A percentile compares a stretch with the other conserved stretches of the same genome.
These are phyloP conservation scores for Bilobella aurantiaca DNA, from an alignment of 1,140 invertebrate genomes.

Conservation along the genomic window DNA sequence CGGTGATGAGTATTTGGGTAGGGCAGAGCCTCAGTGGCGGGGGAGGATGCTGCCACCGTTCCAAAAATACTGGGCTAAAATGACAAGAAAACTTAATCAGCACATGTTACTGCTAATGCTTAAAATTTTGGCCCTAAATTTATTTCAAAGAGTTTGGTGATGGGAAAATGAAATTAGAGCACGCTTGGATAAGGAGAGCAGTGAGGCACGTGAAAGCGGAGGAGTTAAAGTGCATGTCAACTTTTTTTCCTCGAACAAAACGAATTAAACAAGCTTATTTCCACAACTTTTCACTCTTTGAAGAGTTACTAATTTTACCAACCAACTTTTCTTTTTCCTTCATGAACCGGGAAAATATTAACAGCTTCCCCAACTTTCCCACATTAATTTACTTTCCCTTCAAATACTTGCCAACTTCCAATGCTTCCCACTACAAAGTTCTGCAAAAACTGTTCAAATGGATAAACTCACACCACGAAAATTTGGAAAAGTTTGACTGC, in stretches of 20 bases:
- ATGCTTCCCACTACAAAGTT: no score
- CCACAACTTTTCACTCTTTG: no score
- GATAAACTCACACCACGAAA: neutral
- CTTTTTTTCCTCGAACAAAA: neutral
- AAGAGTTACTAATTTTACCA: no score
- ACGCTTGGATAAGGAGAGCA: neutral
- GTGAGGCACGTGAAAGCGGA: neutral
- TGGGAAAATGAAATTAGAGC: neutral
- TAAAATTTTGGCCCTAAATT: neutral
- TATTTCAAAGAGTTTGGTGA: no score
- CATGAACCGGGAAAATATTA: no score
- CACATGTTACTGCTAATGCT: neutral
- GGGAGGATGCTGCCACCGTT: constrained; percentile 50
- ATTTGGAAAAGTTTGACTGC: neutral
- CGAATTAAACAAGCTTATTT: no score
- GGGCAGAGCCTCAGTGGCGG: no score
- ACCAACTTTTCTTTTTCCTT: no score
- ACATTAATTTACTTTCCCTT: no score
- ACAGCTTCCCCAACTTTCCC: no score
- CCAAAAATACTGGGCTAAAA: constrained; percentile 52
- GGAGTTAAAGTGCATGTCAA: no score
- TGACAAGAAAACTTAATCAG: neutral
- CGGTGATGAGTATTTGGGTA: constrained; percentile 23
- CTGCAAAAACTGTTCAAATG: neutral
- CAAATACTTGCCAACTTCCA: no score